Conservation (phyloP, 1,140 invertebrate genomes). For the Magallana gigas region DNA sequence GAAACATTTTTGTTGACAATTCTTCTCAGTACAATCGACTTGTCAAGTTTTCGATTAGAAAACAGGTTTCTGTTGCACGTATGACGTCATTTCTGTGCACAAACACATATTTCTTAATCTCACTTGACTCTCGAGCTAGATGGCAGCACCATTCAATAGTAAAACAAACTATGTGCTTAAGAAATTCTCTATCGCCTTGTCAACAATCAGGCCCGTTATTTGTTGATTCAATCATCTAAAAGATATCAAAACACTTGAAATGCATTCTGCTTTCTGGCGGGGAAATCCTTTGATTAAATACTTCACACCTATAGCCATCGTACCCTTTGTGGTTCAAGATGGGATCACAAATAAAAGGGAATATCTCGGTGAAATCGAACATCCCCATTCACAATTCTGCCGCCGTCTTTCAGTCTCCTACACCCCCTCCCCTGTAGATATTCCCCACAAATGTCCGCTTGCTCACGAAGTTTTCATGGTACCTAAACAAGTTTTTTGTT, state of each 20-base stretch:
- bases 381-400: background rate
- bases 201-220: background rate
- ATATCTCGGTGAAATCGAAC: background rate
- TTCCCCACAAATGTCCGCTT: no score
- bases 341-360: background rate
- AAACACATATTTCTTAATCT: background rate
- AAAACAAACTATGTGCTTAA: background rate
- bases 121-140: background rate
- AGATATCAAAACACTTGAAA: conserved; percentile 1
- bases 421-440: background rate
- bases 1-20: conserved; percentile 2
- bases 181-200: background rate
- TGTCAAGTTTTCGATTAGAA: background rate
- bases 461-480: no score
- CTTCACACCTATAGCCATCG: background rate
- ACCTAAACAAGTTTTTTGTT: no score
- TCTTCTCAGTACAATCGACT: background rate
- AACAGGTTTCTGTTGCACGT: background rate
- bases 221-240: background rate
- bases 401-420: background rate
- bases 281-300: background rate
- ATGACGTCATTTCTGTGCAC: conserved; percentile 12
- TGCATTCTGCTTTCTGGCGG: background rate
- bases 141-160: background rate
- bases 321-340: background rate